Conservation (phyloP, 2,113 vertebrate species). For the Sceloporus undulatus region DNA sequence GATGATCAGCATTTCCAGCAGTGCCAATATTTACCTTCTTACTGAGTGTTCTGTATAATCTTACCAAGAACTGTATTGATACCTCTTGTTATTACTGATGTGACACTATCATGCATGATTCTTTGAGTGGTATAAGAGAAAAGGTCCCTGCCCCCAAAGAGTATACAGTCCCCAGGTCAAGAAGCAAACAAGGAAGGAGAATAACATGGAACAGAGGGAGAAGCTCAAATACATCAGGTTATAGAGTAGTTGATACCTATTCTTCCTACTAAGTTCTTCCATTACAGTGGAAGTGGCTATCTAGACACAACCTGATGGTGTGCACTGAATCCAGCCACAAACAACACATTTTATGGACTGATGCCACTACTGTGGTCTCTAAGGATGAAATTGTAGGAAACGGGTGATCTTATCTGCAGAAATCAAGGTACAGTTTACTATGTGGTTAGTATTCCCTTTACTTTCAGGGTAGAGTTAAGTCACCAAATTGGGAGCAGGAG, state of each 20-base stretch:
- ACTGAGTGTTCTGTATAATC: neutral
- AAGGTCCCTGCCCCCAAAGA: neutral
- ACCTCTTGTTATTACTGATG: neutral
- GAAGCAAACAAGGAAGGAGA: too few species aligned
- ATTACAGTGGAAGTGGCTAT: neutral
- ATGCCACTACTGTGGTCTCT: neutral
- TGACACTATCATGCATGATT: neutral
- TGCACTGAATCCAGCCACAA: neutral
- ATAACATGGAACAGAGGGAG: neutral
- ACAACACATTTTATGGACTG: neutral
- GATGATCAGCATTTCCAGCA: neutral
- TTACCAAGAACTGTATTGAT: neutral
- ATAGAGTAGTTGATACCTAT: neutral
- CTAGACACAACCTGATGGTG: neutral
- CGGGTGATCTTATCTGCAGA: neutral
- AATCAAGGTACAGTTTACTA: neutral
- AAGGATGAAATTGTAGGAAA: neutral
- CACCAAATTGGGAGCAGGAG: neutral
- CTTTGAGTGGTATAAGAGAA: neutral
- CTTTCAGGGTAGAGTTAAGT: neutral
- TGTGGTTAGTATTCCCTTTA: neutral
- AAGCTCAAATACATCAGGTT: neutral
- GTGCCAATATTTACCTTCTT: neutral
- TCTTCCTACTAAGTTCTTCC: neutral
- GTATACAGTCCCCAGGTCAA: neutral